Evolutionary conservation across 2,888 invertebrate genomes (phyloP), one percentile per base, ranked within the genome.

Genomic region (Monopis laevigella): DNA sequence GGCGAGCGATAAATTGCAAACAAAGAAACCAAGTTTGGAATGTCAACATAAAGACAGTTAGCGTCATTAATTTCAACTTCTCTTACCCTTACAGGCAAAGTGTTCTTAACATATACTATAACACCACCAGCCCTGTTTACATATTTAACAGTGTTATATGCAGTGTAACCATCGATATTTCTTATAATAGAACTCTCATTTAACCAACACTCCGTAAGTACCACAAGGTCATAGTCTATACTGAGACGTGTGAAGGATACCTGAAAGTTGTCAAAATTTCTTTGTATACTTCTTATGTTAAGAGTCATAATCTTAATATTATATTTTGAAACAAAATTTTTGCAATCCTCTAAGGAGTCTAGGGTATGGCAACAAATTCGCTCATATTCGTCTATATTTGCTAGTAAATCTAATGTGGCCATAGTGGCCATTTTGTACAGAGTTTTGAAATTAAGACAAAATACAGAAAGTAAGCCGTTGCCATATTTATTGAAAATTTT

Each of bases 121-220:
- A 49, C 45, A 3, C 46, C 47, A 14, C 48, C 44, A n/a, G 41
- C 34, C 38, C 45, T 40, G 18, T 50, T 48, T 7, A 45, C 35
- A 11, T 16, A 21, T 19, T 43, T 43, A 7, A 28, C 13, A 3
- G 48, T 41, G 4, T 13, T 3, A 38, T 32, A 44, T 6, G 32
- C 7, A 2, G 6, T 39, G 11, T 48, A 46, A 2, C 43, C 42
- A 2, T 39, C 18, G 1, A 47, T 28, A 14, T 42, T 41, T 4
- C 42, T 39, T 3, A 49, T 45, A 5, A 38, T n/a, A 2, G 44
- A 18, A 14, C 12, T 11, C 2, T 32, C 34, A 11, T 32, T 32
- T 13, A 41, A 10, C 40, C 40, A 41, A 11, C 41, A 41, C 24
- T 41, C 41, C 11, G 41, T 41, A 2, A 41, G 13, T 12, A 41